Evolutionary conservation across 2,113 vertebrate species (phyloP), one percentile per base, ranked within the genome.

Genomic region (Bungarus multicinctus): DNA sequence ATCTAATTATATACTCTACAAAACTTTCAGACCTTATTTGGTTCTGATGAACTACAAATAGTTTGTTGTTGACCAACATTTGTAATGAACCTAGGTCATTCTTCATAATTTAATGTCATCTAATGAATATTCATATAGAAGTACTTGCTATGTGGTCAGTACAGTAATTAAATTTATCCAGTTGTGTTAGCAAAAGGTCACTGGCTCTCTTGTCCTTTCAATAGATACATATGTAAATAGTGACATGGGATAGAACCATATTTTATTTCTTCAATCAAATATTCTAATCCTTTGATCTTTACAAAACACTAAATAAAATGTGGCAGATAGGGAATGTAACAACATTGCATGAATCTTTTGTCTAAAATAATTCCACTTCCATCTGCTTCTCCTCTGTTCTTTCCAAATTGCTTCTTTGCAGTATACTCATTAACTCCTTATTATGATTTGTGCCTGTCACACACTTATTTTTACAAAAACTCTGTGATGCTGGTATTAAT

Each of bases 271-370:
- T 45, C 74, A 52, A 47, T 87, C 45, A 85, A 93, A 93, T 64
- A 90, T 39, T 86, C 92, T 90, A 93, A 93, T 93, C 92, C 88
- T 93, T 90, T 93, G 88, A 85, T 90, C 88, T 93, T 93, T 93
- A 89, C 74, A 90, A 90, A 93, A 86, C 4, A 22, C 53, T 58
- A 85, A 90, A 27, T n/a, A 90, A 81, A 93, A 90, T 90, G 88
- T 52, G n/a, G 30, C 45, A 86, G 23, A 90, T 90, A 89, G 85
- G 88, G 54, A 86, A 93, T 52, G 54, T 60, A 60, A n/a, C 81
- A 93, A 86, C 8, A 25, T n/a, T 60, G 88, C 88, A 53, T 89
- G 89, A 86, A 93, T 90, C 54, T 81, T 86, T 39, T 25, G 25
- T 89, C 43, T 92, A 39, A 60, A 86, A 93, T 90, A 90, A 86